Base-by-base conservation (phyloP, 2,888 invertebrate species). In the Campaea margaritaria region DNA sequence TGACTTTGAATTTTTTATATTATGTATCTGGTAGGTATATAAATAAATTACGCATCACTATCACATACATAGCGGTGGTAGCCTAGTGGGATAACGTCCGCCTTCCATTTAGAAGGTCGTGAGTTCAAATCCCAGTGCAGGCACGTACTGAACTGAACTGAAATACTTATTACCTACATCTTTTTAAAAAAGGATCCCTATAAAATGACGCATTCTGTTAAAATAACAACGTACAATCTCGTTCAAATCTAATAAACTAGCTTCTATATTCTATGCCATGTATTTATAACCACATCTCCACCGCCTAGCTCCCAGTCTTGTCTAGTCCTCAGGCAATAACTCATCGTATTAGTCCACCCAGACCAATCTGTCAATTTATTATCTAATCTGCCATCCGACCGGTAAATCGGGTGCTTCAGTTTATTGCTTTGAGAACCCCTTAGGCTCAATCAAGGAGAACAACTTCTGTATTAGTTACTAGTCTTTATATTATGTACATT, bases 321-420 rank as follows among this genome's bases (percentile, higher is more conserved):
- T 50, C 51, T 34, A 44, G 31, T 49, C 39, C 43, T 49, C 34
- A 16, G 31, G 63, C 64, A 62, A 60, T 74, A 69, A 70, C 63
- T 68, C 68, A 65, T 63, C 58, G 67, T 51, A 68, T 67, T 68
- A 62, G 57, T 61, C 57, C 54, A 54, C 58, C 70, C 43, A 44
- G 52, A 52, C 38, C 52, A 73, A 70, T 70, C 72, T 67, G 64
- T 69, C 74, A 72, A 74, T 78, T 74, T 72, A 74, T 68, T 68
- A 68, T 69, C 68, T 74, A 62, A 74, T 73, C 67, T 58, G 43
- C 64, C 58, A 60, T 68, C 62, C 44, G 62, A 60, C 56, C 59
- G 67, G 73, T 64, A 72, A 65, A 72, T 70, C 44, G 72, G 73
- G 74, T 73, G 62, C 67, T 49, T 61, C 64, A 65, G 64, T 75